Evolutionary conservation across 2,113 vertebrate species (phyloP).

Genomic region (Mandrillus leucophaeus): DNA sequence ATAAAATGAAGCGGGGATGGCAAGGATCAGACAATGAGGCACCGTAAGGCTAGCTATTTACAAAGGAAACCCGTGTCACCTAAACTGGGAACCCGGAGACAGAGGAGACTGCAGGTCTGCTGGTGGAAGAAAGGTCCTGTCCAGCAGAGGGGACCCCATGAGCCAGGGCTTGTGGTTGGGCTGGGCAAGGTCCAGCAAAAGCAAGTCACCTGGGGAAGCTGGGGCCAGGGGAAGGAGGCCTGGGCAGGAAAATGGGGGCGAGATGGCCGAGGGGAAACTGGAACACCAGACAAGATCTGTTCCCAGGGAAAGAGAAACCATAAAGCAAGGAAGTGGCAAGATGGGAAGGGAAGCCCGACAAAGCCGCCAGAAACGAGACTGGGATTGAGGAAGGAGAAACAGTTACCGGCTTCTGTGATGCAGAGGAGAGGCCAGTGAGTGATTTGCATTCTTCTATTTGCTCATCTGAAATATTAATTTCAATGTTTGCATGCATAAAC

Average conservation of each 20-base stretch:
- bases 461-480: constrained; percentile 59
- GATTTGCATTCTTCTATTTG: neutral
- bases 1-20: neutral
- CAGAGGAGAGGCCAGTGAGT: neutral
- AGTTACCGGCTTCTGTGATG: neutral
- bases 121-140: neutral
- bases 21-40: neutral
- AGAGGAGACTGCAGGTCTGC: accelerated
- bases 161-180: too few relatives aligned
- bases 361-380: too few relatives aligned
- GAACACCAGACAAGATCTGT: neutral
- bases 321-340: neutral
- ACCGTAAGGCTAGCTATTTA: accelerated
- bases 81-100: neutral
- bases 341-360: neutral
- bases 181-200: neutral
- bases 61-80: neutral
- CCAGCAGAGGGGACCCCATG: neutral
- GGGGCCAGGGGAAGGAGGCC: accelerated
- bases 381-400: neutral
- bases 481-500: constrained; percentile 41
- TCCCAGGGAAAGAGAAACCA: neutral
- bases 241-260: accelerated
- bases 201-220: neutral
- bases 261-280: neutral